phyloP scores from a whole-genome alignment of 2,113 vertebrate species.

The Rana temporaria region DNA sequence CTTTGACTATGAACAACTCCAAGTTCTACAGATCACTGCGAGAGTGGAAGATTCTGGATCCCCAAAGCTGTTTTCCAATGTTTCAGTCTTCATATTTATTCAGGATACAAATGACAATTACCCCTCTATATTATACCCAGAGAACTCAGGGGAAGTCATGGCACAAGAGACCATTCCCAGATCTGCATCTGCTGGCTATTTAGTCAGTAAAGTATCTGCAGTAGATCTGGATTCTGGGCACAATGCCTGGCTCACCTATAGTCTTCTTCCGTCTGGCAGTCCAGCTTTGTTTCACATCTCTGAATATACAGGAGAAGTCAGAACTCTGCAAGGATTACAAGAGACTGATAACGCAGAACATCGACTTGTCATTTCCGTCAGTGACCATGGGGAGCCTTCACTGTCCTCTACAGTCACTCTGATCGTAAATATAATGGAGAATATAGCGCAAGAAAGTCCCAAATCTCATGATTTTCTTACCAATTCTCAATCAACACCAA shows the following conservation, averaged over 20 bases:
- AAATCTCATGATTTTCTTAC: too few species aligned
- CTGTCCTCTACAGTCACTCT: too few species aligned
- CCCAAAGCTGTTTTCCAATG: slow-evolving; percentile 76
- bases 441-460: too few species aligned
- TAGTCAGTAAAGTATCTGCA: slow-evolving; percentile 84
- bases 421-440: too few species aligned
- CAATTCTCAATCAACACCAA: too few species aligned
- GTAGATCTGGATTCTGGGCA: slow-evolving; percentile 88
- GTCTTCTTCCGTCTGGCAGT: slow-evolving; percentile 74
- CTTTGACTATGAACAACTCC: slow-evolving; percentile 87
- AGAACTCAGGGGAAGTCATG: slow-evolving; percentile 71
- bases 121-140: slow-evolving; percentile 80
- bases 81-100: slow-evolving; percentile 83
- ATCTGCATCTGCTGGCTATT: slow-evolving; percentile 75
- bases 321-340: slow-evolving; percentile 76
- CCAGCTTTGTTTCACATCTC: slow-evolving; percentile 79
- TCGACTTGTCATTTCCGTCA: slow-evolving; percentile 61
- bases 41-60: slow-evolving; percentile 83
- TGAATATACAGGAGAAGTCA: slow-evolving; percentile 82
- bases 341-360: slow-evolving; percentile 78
- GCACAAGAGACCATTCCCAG: slow-evolving; percentile 76
- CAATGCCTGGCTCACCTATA: slow-evolving; percentile 87
- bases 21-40: slow-evolving; percentile 82
- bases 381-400: slow-evolving; percentile 59
- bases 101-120: slow-evolving; percentile 87